Percentiles rank a stretch among this genome's conserved stretches.
phyloP scores from a whole-genome alignment of 2,888 invertebrate genomes.

The Biston stratarius region DNA sequence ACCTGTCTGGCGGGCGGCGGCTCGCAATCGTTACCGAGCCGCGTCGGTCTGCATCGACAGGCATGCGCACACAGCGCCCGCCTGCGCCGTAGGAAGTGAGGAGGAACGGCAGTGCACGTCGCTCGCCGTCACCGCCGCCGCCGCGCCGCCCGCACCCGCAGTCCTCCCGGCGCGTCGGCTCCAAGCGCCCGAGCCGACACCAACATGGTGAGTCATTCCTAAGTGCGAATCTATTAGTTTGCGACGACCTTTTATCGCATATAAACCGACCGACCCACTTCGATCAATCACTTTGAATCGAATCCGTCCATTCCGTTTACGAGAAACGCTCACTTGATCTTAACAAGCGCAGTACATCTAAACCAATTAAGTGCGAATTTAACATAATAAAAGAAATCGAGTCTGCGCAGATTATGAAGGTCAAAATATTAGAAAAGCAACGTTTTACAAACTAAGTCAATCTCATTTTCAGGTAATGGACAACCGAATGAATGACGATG shows the following conservation, averaged over 20 bases:
- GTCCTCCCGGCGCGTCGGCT: conserved; percentile 82
- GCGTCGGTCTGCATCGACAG: conserved; percentile 81
- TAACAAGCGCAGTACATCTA: conserved; percentile 44
- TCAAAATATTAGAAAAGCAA: conserved; percentile 50
- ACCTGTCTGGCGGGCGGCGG: conserved; percentile 66
- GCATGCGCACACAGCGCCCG: conserved; percentile 75
- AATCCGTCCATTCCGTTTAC: conserved; percentile 40
- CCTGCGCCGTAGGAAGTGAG: conserved; percentile 70
- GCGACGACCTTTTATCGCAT: conserved; percentile 65
- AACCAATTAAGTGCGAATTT: conserved; percentile 62
- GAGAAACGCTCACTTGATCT: conserved; percentile 32
- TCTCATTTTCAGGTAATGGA: conserved; percentile 83
- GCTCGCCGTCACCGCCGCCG: conserved; percentile 59
- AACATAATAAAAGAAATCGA: conserved; percentile 58
- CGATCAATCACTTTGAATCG: conserved; percentile 45
- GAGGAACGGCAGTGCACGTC: conserved; percentile 70
- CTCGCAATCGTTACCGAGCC: conserved; percentile 81
- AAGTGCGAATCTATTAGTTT: conserved; percentile 80
- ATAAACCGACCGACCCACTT: conserved; percentile 56
- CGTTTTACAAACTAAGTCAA: conserved; percentile 50
- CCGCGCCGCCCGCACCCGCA: conserved; percentile 79
- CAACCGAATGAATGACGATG: conserved; percentile 76
- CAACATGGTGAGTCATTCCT: conserved; percentile 85
- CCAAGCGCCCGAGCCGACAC: conserved; percentile 75
- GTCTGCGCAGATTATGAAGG: conserved; percentile 58